phyloP scores from a whole-genome alignment of 2,113 vertebrate species.

The Onychostruthus taczanowskii region DNA sequence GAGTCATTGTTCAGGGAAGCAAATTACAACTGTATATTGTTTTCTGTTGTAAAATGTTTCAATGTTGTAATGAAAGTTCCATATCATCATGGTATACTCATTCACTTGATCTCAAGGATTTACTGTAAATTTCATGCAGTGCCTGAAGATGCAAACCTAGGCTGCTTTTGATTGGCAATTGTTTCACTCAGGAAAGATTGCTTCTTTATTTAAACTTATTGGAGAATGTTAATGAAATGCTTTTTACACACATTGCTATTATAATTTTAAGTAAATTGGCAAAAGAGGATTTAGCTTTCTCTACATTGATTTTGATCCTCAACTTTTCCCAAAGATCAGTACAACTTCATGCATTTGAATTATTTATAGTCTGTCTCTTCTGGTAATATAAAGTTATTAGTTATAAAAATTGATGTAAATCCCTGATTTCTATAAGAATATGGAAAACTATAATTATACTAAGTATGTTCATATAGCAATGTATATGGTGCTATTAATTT shows the following conservation, averaged over 20 bases:
- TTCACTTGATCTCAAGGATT: conserved; percentile 19
- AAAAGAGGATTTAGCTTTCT: not conserved
- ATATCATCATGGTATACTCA: not conserved
- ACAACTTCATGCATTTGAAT: not conserved
- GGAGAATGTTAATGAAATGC: not conserved
- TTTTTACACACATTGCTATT: not conserved
- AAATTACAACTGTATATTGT: not conserved
- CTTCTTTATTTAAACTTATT: not conserved
- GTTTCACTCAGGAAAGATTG: not conserved
- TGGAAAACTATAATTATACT: not conserved
- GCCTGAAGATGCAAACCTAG: not conserved
- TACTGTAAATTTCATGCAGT: not conserved
- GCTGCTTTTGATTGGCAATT: conserved; percentile 13
- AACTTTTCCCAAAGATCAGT: not conserved
- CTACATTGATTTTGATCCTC: not conserved
- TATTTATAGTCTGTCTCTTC: not conserved
- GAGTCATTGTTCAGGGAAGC: not conserved
- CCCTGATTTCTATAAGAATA: not conserved
- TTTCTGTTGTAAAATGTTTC: conserved; percentile 15
- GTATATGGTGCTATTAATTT: not conserved
- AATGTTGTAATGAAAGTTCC: conserved; percentile 44
- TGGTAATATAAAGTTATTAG: not conserved
- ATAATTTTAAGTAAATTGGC: not conserved
- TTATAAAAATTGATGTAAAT: not conserved
- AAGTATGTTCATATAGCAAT: not conserved